phyloP scores from a whole-genome alignment of 2,888 invertebrate genomes.

The Alloscopus bannaensis region DNA sequence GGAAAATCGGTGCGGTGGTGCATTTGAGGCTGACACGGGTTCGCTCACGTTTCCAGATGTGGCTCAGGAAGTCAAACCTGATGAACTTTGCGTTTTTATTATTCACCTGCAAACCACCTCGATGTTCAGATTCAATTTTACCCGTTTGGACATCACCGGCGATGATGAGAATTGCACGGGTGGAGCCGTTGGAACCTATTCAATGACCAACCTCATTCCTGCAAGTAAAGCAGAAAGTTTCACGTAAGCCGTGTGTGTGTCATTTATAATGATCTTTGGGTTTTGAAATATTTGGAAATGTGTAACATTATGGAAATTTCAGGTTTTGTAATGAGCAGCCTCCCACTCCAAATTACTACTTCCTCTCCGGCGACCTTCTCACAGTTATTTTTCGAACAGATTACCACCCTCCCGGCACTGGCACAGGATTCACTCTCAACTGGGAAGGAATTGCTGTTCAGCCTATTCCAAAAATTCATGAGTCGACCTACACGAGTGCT shows the following conservation, averaged over 20 bases:
- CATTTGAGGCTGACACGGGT: conserved; percentile 24
- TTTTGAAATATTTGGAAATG: neutral
- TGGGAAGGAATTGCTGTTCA: conserved; percentile 17
- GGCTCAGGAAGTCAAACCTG: neutral
- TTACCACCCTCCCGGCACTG: neutral
- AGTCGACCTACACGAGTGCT: neutral
- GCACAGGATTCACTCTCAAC: conserved; percentile 19
- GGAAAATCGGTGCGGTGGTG: conserved; percentile 27
- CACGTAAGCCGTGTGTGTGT: neutral
- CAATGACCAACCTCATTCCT: conserved; percentile 32
- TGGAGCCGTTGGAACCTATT: conserved; percentile 34
- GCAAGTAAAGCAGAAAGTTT: conserved; percentile 5
- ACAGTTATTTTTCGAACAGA: conserved; percentile 6
- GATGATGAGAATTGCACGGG: conserved; percentile 15
- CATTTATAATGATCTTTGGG: neutral
- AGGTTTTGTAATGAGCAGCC: conserved; percentile 28
- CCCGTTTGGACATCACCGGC: conserved; percentile 21
- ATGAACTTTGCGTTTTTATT: conserved; percentile 32
- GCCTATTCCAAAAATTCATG: conserved; percentile 15
- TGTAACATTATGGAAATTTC: neutral
- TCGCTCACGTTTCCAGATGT: neutral
- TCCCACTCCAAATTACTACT: neutral
- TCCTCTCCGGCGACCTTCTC: conserved; percentile 5
- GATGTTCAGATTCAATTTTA: conserved; percentile 32
- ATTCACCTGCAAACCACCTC: conserved; percentile 32